Conservation (phyloP, 37 sponge, comb jelly and placozoan species). For the Mnemiopsis leidyi region DNA sequence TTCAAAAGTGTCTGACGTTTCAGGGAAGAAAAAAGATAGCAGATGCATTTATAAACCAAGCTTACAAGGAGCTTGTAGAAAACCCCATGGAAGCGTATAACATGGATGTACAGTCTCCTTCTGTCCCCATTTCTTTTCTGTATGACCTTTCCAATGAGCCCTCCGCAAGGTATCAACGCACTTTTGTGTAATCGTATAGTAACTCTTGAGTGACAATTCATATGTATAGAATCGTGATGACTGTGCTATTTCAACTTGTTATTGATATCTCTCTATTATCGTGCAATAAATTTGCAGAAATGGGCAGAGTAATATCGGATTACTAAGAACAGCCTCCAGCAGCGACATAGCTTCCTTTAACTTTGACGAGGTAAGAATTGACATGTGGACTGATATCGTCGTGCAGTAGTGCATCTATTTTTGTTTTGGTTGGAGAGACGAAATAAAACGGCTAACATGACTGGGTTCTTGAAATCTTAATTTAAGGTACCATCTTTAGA, state of each 20-base stretch:
- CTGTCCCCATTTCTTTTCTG: constrained; percentile 39
- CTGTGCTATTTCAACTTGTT: too few relatives aligned
- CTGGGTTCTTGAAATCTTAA: too few relatives aligned
- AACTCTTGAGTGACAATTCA: too few relatives aligned
- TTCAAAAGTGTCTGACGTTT: not conserved
- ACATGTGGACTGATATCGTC: too few relatives aligned
- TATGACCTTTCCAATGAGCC: constrained; percentile 52
- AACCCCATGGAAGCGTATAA: constrained; percentile 5
- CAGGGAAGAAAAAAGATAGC: constrained; percentile 53
- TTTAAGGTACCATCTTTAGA: too few relatives aligned
- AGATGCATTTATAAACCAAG: constrained; percentile 58
- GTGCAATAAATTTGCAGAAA: not conserved
- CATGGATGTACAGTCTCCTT: constrained; percentile 54
- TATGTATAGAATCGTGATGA: too few relatives aligned
- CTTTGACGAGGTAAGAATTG: constrained; percentile 45
- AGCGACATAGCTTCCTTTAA: constrained; percentile 43
- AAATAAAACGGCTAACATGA: too few relatives aligned
- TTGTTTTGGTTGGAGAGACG: too few relatives aligned
- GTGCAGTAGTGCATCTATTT: too few relatives aligned
- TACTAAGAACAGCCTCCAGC: constrained; percentile 33
- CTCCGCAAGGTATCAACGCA: constrained; percentile 15
- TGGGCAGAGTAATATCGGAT: constrained; percentile 27
- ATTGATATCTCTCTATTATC: too few relatives aligned
- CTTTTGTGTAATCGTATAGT: too few relatives aligned
- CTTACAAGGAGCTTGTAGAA: constrained; percentile 50